phyloP scores from a whole-genome alignment of 1,140 invertebrate genomes.

The Phymastichus coffea region DNA sequence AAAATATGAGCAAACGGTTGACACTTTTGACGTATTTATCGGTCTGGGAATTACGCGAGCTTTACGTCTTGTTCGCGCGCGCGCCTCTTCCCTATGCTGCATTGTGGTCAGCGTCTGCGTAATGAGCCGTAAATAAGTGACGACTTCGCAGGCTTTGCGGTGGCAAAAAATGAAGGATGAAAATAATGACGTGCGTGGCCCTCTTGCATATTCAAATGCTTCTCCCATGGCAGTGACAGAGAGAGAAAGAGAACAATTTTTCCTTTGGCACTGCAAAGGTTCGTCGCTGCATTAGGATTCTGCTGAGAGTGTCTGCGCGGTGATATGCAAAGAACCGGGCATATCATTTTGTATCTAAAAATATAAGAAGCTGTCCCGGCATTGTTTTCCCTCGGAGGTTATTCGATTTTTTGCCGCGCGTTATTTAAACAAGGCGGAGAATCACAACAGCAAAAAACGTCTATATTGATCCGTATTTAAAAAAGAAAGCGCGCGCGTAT shows the following conservation, averaged over 20 bases:
- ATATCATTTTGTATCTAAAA: no score
- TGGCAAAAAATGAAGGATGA: background rate
- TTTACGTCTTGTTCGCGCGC: conserved; percentile 30
- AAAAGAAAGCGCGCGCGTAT: no score
- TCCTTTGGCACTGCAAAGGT: conserved; percentile 1
- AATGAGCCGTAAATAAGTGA: conserved; percentile 28
- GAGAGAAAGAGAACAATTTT: background rate
- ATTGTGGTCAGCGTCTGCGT: conserved; percentile 24
- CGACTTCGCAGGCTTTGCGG: conserved; percentile 23
- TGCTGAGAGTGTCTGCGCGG: no score
- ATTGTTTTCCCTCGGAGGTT: no score
- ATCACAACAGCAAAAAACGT: no score
- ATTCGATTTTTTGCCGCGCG: no score
- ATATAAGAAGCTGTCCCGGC: no score
- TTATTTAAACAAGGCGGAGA: no score
- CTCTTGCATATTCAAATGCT: conserved; percentile 28
- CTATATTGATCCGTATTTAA: no score
- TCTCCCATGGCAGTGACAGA: no score
- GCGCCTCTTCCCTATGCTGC: conserved; percentile 11
- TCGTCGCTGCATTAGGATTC: no score
- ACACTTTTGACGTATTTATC: conserved; percentile 27
- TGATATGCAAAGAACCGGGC: no score
- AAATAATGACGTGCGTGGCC: conserved; percentile 15
- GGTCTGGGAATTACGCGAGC: conserved; percentile 25
- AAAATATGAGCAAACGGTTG: conserved; percentile 19